A percentile compares a stretch with the other conserved stretches of the same genome.
These are phyloP conservation scores for Odontothrips loti DNA, from an alignment of 2,888 invertebrate species.

Conservation along the genomic window DNA sequence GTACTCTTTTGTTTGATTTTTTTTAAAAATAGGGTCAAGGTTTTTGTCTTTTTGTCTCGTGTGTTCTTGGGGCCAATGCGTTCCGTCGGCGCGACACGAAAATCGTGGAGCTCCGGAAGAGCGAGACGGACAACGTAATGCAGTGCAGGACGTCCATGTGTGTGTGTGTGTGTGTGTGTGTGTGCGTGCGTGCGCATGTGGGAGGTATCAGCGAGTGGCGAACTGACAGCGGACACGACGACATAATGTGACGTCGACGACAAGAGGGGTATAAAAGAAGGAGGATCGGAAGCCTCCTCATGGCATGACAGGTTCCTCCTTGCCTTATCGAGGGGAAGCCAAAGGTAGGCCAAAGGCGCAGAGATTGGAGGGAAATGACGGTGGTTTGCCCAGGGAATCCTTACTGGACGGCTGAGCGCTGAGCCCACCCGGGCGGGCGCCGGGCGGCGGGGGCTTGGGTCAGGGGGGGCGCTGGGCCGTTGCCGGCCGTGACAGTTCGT, in stretches of 20 bases:
- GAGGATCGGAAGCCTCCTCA: conserved; percentile 8
- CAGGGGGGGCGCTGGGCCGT: background rate
- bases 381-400: background rate
- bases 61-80: background rate
- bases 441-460: background rate
- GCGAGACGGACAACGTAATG: background rate
- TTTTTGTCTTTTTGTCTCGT: background rate
- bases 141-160: background rate
- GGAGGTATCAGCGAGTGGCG: background rate
- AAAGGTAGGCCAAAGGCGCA: background rate
- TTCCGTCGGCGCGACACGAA: background rate
- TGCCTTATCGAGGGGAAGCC: background rate
- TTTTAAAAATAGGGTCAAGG: background rate
- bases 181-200: background rate
- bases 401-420: background rate
- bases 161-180: background rate
- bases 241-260: background rate
- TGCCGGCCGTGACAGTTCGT: conserved; percentile 13
- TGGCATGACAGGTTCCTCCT: background rate
- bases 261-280: background rate
- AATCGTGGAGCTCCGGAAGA: background rate
- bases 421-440: background rate
- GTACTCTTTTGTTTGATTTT: background rate
- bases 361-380: conserved; percentile 19
- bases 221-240: background rate